Evolutionary conservation across 2,888 invertebrate species (phyloP).

Genomic region (Conomelus anceps): DNA sequence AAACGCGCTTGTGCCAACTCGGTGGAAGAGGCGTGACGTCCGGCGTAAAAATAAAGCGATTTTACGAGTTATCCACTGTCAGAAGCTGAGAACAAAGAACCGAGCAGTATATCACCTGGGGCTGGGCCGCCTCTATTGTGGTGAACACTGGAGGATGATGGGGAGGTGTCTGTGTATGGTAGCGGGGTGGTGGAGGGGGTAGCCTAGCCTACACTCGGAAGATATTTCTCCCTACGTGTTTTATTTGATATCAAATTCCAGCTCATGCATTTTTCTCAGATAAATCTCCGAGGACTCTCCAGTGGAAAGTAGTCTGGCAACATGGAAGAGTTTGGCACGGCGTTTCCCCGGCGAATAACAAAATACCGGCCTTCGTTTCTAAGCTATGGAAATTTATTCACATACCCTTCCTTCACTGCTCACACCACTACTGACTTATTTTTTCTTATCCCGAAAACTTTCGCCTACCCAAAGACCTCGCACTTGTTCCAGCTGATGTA

Average conservation of each 20-base stretch:
- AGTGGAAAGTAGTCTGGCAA: background rate
- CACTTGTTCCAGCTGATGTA: background rate
- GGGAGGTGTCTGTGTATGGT: background rate
- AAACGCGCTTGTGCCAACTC: background rate
- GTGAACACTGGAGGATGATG: background rate
- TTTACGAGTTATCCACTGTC: constrained; percentile 5
- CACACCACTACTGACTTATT: background rate
- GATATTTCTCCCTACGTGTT: constrained; percentile 6
- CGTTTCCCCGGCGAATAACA: background rate
- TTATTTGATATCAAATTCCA: constrained; percentile 14
- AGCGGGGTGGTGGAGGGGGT: background rate
- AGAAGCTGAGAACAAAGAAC: constrained; percentile 8
- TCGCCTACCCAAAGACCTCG: background rate
- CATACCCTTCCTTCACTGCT: background rate
- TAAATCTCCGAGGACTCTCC: constrained; percentile 5
- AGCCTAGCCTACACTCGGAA: background rate
- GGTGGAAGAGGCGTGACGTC: background rate
- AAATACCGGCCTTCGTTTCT: constrained; percentile 6
- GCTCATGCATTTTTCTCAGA: constrained; percentile 13
- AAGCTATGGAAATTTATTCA: constrained; percentile 10
- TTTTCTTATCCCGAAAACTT: background rate
- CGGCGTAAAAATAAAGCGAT: constrained; percentile 5
- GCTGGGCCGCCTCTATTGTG: background rate
- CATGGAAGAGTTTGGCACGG: background rate
- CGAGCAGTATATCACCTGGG: constrained; percentile 3